Percentiles rank a stretch among this genome's conserved stretches.
These are phyloP conservation scores for Amblyraja radiata DNA, from an alignment of 2,797 vertebrate species.

Conservation along the genomic window DNA sequence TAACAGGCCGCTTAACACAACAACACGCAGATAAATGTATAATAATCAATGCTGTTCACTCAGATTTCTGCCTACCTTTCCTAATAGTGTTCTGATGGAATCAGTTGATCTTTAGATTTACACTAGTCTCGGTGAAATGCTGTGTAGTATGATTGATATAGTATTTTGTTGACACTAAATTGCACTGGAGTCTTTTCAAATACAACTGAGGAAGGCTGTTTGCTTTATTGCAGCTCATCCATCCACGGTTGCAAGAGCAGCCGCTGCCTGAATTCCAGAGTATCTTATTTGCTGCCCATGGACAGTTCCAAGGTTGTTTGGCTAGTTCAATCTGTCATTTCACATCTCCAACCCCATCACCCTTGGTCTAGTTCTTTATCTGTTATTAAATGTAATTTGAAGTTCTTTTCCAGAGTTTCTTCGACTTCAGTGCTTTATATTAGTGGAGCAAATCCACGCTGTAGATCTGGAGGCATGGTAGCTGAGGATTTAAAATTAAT, in stretches of 20 bases:
- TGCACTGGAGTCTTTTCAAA: background rate
- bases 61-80: background rate
- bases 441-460: too few species aligned
- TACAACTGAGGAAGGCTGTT: background rate
- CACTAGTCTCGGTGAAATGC: background rate
- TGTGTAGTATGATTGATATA: background rate
- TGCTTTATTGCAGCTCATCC: background rate
- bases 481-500: too few species aligned
- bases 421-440: background rate
- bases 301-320: background rate
- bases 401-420: background rate
- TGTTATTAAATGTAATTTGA: background rate
- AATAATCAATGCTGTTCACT: background rate
- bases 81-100: background rate
- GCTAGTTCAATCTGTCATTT: background rate
- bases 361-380: background rate
- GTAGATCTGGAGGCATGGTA: too few species aligned
- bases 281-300: too few species aligned
- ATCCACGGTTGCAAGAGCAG: background rate
- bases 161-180: background rate
- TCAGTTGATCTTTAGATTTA: background rate
- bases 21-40: too few species aligned
- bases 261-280: background rate
- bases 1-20: too few species aligned
- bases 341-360: background rate